Evolutionary conservation across 2,113 vertebrate genomes (phyloP).

Genomic region (Cyprinodon variegatus): DNA sequence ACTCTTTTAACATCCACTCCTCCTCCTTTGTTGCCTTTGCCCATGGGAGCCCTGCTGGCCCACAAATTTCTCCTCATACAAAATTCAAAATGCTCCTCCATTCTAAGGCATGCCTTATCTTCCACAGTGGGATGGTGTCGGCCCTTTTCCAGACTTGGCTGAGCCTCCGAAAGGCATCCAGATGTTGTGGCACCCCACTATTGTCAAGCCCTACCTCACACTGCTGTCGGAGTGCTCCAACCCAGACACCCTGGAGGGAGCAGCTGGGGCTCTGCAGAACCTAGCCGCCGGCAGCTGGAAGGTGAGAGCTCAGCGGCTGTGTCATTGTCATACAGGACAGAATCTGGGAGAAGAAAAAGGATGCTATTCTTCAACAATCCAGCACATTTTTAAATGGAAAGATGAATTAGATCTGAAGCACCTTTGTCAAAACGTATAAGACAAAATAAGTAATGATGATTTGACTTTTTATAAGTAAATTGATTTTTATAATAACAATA

Average conservation of each 20-base stretch:
- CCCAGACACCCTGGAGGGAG: slow-evolving; percentile 97
- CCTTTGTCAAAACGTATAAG: too few relatives aligned
- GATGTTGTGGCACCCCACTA: slow-evolving; percentile 99
- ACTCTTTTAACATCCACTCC: slow-evolving; percentile 39
- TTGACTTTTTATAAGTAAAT: too few relatives aligned
- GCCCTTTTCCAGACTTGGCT: slow-evolving; percentile 93
- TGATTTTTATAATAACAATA: not conserved
- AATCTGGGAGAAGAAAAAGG: slow-evolving; percentile 17
- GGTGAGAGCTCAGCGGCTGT: slow-evolving; percentile 79
- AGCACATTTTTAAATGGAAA: too few relatives aligned
- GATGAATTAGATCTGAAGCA: too few relatives aligned
- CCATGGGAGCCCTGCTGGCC: slow-evolving; percentile 23
- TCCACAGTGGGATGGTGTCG: slow-evolving; percentile 96
- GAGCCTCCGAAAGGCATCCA: slow-evolving; percentile 98
- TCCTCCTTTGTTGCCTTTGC: slow-evolving; percentile 20
- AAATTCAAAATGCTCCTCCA: slow-evolving; percentile 31
- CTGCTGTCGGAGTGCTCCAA: slow-evolving; percentile 99
- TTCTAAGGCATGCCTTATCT: slow-evolving; percentile 48
- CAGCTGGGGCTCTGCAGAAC: slow-evolving; percentile 97
- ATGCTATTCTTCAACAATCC: not conserved
- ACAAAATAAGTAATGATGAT: too few relatives aligned
- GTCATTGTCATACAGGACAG: slow-evolving; percentile 31
- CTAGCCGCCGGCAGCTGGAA: slow-evolving; percentile 99
- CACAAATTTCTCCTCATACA: slow-evolving; percentile 33
- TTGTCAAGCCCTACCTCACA: slow-evolving; percentile 99